These are phyloP conservation scores for Ophiothrix spiculata DNA, from an alignment of 35 echinoderm and acorn worm species.

Conservation along the genomic window DNA sequence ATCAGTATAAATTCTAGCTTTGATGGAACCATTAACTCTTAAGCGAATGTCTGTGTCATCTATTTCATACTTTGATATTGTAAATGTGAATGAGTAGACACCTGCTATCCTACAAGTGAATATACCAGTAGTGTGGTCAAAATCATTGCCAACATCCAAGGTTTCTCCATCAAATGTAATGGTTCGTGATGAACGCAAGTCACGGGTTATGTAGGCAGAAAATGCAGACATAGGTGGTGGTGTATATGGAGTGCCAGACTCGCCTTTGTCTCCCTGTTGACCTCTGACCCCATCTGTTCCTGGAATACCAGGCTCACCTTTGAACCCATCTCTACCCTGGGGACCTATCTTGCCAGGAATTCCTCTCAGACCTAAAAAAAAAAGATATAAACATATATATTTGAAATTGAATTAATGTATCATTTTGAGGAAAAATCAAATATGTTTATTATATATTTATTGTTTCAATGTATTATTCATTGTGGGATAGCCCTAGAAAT, in stretches of 20 bases:
- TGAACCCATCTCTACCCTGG: neutral
- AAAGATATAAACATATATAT: no score
- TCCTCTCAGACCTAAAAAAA: neutral
- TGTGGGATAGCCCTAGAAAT: no score
- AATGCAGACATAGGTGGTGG: neutral
- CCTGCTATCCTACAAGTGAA: neutral
- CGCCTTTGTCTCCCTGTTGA: neutral
- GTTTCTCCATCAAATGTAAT: neutral
- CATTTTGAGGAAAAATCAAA: no score
- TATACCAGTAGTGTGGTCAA: neutral
- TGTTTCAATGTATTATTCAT: no score
- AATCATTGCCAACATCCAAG: neutral
- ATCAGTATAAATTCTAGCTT: neutral
- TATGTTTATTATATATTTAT: no score
- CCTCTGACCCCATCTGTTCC: neutral
- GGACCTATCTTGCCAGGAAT: neutral
- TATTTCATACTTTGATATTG: neutral
- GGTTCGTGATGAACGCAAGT: neutral
- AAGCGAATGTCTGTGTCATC: neutral
- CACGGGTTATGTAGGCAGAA: neutral
- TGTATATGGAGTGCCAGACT: neutral
- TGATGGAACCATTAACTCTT: neutral
- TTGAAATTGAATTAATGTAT: no score
- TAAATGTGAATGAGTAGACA: neutral
- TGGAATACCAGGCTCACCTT: neutral